phyloP scores from a whole-genome alignment of 2,797 vertebrate species.

The Manis javanica region DNA sequence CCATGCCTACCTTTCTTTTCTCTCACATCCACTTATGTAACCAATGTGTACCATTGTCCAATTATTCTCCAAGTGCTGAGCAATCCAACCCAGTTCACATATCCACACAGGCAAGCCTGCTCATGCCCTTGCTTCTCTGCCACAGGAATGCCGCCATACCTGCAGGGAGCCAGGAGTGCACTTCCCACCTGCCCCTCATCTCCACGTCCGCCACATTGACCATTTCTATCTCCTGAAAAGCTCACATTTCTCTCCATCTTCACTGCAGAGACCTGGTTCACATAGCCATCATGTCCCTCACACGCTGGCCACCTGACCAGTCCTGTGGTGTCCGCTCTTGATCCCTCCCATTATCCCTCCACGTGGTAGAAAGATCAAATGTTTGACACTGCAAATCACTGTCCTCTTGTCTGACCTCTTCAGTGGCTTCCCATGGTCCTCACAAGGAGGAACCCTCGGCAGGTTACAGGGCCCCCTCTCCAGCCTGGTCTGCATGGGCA shows the following conservation, averaged over 20 bases:
- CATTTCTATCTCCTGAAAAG: background rate
- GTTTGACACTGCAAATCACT: background rate
- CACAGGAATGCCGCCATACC: fast-evolving
- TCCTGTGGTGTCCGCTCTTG: background rate
- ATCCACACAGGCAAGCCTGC: background rate
- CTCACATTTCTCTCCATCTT: background rate
- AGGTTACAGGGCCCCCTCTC: background rate
- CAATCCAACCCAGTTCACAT: background rate
- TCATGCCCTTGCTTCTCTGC: background rate
- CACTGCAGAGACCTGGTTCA: background rate
- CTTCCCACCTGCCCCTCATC: background rate
- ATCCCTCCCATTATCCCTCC: background rate
- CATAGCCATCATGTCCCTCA: background rate
- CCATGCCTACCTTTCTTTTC: background rate
- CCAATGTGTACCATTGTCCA: background rate
- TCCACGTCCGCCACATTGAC: background rate
- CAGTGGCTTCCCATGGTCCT: background rate
- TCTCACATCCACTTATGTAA: background rate
- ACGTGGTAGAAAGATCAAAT: background rate
- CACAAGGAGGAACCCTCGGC: background rate
- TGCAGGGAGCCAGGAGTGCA: background rate
- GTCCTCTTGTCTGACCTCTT: background rate
- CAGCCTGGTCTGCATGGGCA: background rate
- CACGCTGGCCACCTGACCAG: background rate
- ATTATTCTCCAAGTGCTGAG: too few relatives aligned